These are phyloP conservation scores for Alouatta palliata DNA, from an alignment of 2,113 vertebrate genomes.

Conservation along the genomic window DNA sequence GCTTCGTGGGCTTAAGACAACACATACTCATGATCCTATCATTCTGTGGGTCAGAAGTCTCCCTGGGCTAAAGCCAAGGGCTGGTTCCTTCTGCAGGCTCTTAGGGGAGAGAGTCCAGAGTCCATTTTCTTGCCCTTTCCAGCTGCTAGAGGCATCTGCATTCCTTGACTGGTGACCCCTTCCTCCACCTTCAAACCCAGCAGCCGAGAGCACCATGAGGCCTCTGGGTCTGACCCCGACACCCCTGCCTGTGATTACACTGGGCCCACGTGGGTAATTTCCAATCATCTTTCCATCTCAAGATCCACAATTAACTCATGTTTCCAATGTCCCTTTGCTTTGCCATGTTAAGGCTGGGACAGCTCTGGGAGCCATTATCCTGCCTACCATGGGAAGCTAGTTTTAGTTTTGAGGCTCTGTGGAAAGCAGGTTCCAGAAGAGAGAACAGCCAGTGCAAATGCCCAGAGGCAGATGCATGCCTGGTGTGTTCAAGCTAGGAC, in stretches of 20 bases:
- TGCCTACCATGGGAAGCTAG: not conserved
- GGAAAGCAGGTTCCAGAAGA: not conserved
- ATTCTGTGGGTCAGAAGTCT: not conserved
- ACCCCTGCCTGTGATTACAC: not conserved
- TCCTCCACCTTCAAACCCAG: not conserved
- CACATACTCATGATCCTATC: not conserved
- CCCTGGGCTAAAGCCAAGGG: not conserved
- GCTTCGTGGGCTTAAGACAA: not conserved
- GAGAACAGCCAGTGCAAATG: not conserved
- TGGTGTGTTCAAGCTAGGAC: not conserved
- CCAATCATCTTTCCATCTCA: not conserved
- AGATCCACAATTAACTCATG: not conserved
- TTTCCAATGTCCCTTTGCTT: not conserved
- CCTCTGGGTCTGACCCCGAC: not conserved
- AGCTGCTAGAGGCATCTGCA: not conserved
- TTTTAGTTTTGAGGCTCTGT: not conserved
- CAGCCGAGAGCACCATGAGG: too few relatives aligned
- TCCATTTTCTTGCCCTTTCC: not conserved
- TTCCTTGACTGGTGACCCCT: not conserved
- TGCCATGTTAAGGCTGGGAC: not conserved
- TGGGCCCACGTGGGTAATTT: not conserved
- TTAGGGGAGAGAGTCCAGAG: not conserved
- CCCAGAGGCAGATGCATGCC: not conserved
- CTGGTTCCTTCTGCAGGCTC: not conserved
- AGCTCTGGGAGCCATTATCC: not conserved